Evolutionary conservation across 2,888 invertebrate genomes (phyloP).

Genomic region (Drosophila hawaiiensis): DNA sequence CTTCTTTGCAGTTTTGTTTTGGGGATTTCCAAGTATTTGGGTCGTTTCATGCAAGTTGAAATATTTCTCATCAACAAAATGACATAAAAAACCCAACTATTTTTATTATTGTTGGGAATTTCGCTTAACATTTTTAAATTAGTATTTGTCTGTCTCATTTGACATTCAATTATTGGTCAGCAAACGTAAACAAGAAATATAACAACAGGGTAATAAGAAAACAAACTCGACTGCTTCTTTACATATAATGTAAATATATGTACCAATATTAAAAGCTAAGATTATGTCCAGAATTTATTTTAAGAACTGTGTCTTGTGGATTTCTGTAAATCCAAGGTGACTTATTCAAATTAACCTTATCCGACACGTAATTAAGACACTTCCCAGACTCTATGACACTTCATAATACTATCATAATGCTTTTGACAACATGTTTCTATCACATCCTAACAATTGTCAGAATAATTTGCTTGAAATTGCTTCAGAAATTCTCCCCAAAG

Average conservation of each 20-base stretch:
- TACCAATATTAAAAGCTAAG: not conserved
- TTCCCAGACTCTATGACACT: not conserved
- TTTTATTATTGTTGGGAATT: constrained; percentile 13
- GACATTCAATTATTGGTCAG: not conserved
- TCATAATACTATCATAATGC: not conserved
- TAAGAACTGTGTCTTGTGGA: not conserved
- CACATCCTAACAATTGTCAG: not conserved
- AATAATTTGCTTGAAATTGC: not conserved
- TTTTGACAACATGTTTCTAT: not conserved
- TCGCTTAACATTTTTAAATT: not conserved
- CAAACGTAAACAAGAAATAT: too few species aligned
- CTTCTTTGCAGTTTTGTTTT: constrained; percentile 20
- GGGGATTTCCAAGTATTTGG: constrained; percentile 54
- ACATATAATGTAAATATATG: not conserved
- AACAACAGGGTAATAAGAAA: not conserved
- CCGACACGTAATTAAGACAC: not conserved
- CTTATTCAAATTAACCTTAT: not conserved
- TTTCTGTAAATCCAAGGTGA: not conserved
- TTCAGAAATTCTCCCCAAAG: not conserved
- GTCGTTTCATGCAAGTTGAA: constrained; percentile 44
- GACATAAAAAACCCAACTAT: constrained; percentile 3
- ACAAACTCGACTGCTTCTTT: not conserved
- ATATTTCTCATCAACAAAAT: constrained; percentile 19
- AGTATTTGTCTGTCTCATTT: not conserved
- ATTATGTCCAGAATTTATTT: not conserved